phyloP scores from a whole-genome alignment of 2,113 vertebrate genomes.

The Hymenochirus boettgeri region DNA sequence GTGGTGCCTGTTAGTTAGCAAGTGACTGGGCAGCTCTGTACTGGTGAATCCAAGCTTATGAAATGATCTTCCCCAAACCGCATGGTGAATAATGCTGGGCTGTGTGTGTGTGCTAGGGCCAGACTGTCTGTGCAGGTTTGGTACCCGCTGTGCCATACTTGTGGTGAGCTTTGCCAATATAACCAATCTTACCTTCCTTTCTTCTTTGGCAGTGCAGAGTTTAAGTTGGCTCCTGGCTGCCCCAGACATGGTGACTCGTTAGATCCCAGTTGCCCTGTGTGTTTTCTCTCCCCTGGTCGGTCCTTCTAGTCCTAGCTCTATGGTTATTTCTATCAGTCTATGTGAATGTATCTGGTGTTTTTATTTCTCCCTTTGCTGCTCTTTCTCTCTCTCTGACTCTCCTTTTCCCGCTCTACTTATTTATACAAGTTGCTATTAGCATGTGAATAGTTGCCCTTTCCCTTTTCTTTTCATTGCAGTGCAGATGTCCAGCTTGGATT shows the following conservation, averaged over 20 bases:
- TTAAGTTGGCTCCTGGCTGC: slow-evolving; percentile 56
- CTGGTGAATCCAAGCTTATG: no score
- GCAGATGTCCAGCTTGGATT: slow-evolving; percentile 51
- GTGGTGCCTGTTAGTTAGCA: no score
- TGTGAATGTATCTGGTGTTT: not conserved
- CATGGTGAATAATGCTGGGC: no score
- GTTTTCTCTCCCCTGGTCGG: not conserved
- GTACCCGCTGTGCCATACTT: not conserved
- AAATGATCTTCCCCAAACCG: no score
- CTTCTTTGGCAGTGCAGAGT: slow-evolving; percentile 70
- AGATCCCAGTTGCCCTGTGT: not conserved
- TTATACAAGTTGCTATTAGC: slow-evolving; percentile 32
- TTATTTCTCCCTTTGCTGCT: not conserved
- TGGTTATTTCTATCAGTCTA: slow-evolving; percentile 73
- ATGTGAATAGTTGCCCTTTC: slow-evolving; percentile 28
- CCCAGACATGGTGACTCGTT: slow-evolving; percentile 67
- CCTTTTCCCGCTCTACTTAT: slow-evolving; percentile 37
- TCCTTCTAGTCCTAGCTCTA: slow-evolving; percentile 11
- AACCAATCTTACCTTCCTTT: slow-evolving; percentile 84
- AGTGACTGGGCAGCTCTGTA: no score
- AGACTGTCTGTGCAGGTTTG: no score
- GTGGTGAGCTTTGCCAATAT: not conserved
- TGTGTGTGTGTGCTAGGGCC: not conserved
- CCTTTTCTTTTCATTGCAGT: slow-evolving; percentile 21
- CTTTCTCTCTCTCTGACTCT: slow-evolving; percentile 14